A percentile compares a stretch with the other conserved stretches of the same genome.
phyloP scores from a whole-genome alignment of 2,888 invertebrate genomes.

The Dugesia japonica region DNA sequence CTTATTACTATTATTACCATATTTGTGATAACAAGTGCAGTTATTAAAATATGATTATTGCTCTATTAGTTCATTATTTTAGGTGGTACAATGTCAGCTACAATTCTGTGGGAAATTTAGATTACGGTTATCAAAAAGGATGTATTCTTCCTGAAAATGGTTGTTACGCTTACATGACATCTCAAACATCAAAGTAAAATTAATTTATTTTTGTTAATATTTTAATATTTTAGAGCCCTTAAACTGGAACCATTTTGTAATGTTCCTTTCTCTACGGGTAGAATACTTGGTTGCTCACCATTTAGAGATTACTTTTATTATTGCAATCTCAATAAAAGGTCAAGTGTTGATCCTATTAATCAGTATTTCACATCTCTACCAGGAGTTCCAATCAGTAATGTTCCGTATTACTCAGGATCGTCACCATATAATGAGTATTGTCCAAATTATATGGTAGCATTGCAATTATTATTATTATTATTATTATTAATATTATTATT shows the following conservation, averaged over 20 bases:
- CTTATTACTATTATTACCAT: no score
- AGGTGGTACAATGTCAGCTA: background rate
- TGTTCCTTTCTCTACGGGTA: background rate
- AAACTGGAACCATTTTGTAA: background rate
- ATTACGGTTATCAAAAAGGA: background rate
- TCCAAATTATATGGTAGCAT: background rate
- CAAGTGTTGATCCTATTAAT: background rate
- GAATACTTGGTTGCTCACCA: background rate
- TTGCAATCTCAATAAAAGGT: background rate
- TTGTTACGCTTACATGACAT: background rate
- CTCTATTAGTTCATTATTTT: background rate
- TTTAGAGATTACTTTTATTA: background rate
- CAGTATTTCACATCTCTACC: slow-evolving; percentile 2
- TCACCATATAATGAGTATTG: background rate
- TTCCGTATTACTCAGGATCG: background rate
- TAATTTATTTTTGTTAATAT: background rate
- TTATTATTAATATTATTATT: no score
- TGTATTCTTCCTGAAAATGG: background rate
- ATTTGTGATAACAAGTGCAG: no score
- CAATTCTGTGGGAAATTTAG: background rate
- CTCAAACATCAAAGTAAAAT: background rate
- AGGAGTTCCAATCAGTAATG: background rate
- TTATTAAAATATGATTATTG: no score
- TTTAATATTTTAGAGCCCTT: background rate
- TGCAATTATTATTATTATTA: no score